These are phyloP conservation scores for Puffinus mauretanicus DNA, from an alignment of 2,113 vertebrate genomes.

Conservation along the genomic window DNA sequence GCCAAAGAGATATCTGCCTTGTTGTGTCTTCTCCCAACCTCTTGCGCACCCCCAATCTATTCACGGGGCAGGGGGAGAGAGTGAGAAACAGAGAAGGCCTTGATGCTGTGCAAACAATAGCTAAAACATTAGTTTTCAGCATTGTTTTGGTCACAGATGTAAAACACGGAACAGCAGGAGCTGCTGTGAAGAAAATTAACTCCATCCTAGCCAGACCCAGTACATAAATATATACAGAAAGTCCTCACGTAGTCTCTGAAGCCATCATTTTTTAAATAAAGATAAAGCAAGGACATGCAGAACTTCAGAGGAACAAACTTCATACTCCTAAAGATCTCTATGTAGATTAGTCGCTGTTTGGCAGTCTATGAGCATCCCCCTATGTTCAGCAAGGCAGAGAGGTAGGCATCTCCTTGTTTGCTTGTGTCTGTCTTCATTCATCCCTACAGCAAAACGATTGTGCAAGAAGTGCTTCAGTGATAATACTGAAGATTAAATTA, in stretches of 20 bases:
- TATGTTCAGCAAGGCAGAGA: not conserved
- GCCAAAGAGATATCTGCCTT: not conserved
- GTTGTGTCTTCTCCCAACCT: not conserved
- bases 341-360: not conserved
- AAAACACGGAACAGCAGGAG: not conserved
- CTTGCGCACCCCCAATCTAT: not conserved
- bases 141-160: not conserved
- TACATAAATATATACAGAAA: not conserved
- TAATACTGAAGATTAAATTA: not conserved
- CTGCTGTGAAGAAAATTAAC: not conserved
- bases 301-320: not conserved
- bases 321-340: not conserved
- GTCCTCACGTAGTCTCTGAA: not conserved
- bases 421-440: not conserved
- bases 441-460: not conserved
- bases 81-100: not conserved
- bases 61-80: not conserved
- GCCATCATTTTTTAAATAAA: not conserved
- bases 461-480: not conserved
- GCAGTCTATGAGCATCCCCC: fast-evolving
- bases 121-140: not conserved
- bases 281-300: not conserved
- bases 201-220: not conserved
- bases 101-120: not conserved
- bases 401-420: not conserved